These are phyloP conservation scores for Zaprionus bogoriensis DNA, from an alignment of 2,888 invertebrate genomes.

Conservation along the genomic window DNA sequence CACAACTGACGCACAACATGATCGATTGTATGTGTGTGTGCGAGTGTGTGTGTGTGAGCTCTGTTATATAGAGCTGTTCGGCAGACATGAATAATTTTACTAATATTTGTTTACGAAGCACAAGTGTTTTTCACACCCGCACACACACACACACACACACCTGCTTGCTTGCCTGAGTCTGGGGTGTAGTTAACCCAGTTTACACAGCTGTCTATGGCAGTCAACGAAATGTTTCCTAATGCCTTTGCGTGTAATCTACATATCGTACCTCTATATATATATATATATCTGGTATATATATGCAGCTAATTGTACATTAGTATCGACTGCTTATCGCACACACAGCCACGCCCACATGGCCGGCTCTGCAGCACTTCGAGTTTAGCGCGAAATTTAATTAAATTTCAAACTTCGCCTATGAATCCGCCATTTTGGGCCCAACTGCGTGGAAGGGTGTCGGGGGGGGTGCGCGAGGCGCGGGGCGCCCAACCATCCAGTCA, in stretches of 20 bases:
- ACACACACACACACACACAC: constrained; percentile 11
- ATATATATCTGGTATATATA: neutral
- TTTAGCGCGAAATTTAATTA: constrained; percentile 41
- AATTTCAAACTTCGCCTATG: neutral
- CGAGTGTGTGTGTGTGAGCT: neutral
- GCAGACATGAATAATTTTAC: constrained; percentile 56
- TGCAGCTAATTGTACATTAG: neutral
- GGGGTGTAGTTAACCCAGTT: constrained; percentile 66
- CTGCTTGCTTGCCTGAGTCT: constrained; percentile 16
- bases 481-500: constrained; percentile 10
- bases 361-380: too few relatives aligned
- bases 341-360: neutral
- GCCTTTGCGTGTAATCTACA: constrained; percentile 9
- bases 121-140: constrained; percentile 73
- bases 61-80: neutral
- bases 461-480: too few relatives aligned
- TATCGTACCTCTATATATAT: neutral
- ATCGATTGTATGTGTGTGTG: constrained; percentile 30
- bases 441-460: too few relatives aligned
- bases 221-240: constrained; percentile 24
- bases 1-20: constrained; percentile 46
- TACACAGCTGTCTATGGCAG: constrained; percentile 67
- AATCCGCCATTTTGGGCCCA: constrained; percentile 43
- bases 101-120: constrained; percentile 67
- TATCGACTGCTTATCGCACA: neutral